Base-by-base conservation (phyloP, 2,888 invertebrate species). In the Selenia dentaria region DNA sequence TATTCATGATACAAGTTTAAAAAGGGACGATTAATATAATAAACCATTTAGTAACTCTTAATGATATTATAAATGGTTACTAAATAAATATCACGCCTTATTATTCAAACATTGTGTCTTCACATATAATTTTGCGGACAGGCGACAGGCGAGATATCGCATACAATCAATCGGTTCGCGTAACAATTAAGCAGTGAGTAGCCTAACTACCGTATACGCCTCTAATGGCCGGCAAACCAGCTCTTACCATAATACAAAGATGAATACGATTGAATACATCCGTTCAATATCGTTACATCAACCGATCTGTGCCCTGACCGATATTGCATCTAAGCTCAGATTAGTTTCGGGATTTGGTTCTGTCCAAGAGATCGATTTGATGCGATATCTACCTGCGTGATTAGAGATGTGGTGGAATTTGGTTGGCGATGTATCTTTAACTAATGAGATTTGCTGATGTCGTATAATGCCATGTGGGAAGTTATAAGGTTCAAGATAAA, bases 201-300 rank as follows among this genome's bases (percentile, higher is more conserved):
- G 2, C 35, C 9, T 1, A 44, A 26, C 16, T 26, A 29, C 37
- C 41, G 38, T 43, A 50, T 11, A 29, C 24, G 51, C 43, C 44
- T 49, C 40, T 55, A 54, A 56, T 59, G 40, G 44, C 29, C 39
- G 46, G 43, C 51, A 50, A 54, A 54, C 48, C 53, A 40, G 55
- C 56, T 53, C 39, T 52, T 50, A 57, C 47, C 46, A 51, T 50
- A 46, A 50, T 51, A 43, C 41, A 44, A 54, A 52, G 53, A 51
- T 55, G 51, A 48, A 50, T 51, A 33, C 45, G 42, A 48, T 47
- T 55, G 53, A 56, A 56, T 52, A 29, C 45, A n/a, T 36, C 26
- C 14, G 32, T 37, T 34, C 44, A 52, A 50, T 55, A 43, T 33
- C 36, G 33, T 35, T 39, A 31, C 42, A 27, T 10, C 28, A 36